These are phyloP conservation scores for Hermaeophaga mercurialis DNA, from an alignment of 2,888 invertebrate species.

Conservation along the genomic window DNA sequence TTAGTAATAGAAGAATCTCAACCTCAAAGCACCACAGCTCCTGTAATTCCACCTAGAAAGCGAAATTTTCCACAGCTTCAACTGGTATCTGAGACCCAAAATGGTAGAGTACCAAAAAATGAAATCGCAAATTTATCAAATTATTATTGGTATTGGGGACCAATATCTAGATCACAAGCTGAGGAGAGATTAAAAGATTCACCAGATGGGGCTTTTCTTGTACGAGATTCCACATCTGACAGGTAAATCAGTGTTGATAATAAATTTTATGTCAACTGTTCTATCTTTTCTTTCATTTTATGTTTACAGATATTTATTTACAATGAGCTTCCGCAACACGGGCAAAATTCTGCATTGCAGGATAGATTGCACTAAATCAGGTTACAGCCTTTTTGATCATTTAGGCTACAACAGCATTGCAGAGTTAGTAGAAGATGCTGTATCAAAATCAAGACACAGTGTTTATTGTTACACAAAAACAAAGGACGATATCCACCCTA, in stretches of 20 bases:
- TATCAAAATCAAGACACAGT: constrained; percentile 71
- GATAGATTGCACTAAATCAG: constrained; percentile 70
- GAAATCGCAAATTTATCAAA: constrained; percentile 55
- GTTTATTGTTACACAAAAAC: constrained; percentile 74
- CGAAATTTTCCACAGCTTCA: constrained; percentile 32
- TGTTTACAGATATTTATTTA: constrained; percentile 66
- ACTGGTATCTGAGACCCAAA: constrained; percentile 26
- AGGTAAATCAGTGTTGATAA: constrained; percentile 45
- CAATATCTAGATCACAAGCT: constrained; percentile 73
- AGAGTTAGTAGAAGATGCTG: constrained; percentile 75
- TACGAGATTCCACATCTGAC: constrained; percentile 77
- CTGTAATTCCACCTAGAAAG: constrained; percentile 31
- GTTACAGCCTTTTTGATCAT: constrained; percentile 42
- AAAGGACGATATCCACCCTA: constrained; percentile 68
- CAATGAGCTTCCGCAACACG: constrained; percentile 73
- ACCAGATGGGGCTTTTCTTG: constrained; percentile 77
- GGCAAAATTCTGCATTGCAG: constrained; percentile 73
- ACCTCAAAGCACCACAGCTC: constrained; percentile 18
- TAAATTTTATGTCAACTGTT: too few species aligned
- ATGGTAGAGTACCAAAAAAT: constrained; percentile 40
- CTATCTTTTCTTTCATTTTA: constrained; percentile 5
- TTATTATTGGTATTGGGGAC: constrained; percentile 84
- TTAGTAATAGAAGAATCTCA: constrained; percentile 10
- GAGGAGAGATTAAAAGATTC: constrained; percentile 70
- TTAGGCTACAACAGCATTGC: constrained; percentile 65